These are phyloP conservation scores for Drosophila paucipuncta DNA, from an alignment of 2,888 invertebrate species.

Conservation along the genomic window DNA sequence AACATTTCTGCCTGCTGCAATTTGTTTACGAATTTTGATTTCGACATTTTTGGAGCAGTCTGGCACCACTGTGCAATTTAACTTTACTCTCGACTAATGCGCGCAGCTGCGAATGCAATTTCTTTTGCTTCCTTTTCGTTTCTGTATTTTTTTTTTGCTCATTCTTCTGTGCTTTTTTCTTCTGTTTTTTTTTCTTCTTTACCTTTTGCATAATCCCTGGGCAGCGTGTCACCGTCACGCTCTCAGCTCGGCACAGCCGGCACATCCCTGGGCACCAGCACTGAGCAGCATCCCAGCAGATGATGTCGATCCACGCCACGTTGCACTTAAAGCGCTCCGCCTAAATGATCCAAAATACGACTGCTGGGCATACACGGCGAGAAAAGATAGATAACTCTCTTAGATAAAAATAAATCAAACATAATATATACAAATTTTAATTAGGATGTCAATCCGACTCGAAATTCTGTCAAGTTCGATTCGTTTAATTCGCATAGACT, in stretches of 20 bases:
- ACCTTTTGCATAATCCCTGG: conserved; percentile 72
- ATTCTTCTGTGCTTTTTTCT: background rate
- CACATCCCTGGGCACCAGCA: background rate
- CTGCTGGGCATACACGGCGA: background rate
- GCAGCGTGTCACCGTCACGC: conserved; percentile 77
- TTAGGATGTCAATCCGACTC: no score
- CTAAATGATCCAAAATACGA: conserved; percentile 9
- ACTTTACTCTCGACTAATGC: conserved; percentile 13
- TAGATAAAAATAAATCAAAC: background rate
- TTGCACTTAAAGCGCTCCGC: background rate
- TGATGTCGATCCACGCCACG: conserved; percentile 26
- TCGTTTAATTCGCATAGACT: background rate
- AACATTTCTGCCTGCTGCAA: background rate
- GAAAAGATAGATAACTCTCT: background rate
- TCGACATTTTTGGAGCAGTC: background rate
- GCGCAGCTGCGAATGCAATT: conserved; percentile 62
- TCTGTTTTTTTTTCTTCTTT: background rate
- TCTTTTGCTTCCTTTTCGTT: conserved; percentile 56
- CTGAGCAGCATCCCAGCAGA: conserved; percentile 18
- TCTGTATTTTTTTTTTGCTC: background rate
- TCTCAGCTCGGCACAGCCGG: conserved; percentile 46
- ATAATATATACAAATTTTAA: background rate
- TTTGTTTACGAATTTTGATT: conserved; percentile 23
- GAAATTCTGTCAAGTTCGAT: no score
- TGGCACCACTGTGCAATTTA: conserved; percentile 44